Percentiles rank a stretch among this genome's conserved stretches.
These are phyloP conservation scores for Ganaspis brasiliensis DNA, from an alignment of 2,888 invertebrate genomes.

Conservation along the genomic window DNA sequence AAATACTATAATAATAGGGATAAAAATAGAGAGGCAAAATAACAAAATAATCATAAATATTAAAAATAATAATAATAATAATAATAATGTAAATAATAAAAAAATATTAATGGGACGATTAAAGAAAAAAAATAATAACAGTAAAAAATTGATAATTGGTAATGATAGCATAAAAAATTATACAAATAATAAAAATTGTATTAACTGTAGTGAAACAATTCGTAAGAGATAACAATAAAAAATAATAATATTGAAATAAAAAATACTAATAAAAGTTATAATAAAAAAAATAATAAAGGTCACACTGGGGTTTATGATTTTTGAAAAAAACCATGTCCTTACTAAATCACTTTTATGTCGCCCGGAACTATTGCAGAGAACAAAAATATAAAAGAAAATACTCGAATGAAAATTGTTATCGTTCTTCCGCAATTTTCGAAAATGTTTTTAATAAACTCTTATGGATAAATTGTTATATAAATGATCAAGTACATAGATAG, in stretches of 20 bases:
- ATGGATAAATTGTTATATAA: too few relatives aligned
- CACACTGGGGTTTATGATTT: not conserved
- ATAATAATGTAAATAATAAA: too few relatives aligned
- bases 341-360: constrained; percentile 13
- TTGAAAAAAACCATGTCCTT: constrained; percentile 6
- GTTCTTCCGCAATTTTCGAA: not conserved
- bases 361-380: constrained; percentile 1
- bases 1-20: too few relatives aligned
- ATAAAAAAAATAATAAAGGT: not conserved
- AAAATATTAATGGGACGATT: too few relatives aligned
- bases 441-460: not conserved
- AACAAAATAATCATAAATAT: too few relatives aligned
- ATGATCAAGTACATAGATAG: too few relatives aligned
- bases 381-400: not conserved
- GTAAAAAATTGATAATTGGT: too few relatives aligned
- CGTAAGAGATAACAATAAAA: not conserved
- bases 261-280: not conserved
- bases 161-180: too few relatives aligned
- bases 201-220: not conserved
- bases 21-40: too few relatives aligned
- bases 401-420: not conserved
- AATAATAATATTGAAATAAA: constrained; percentile 3
- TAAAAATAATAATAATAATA: too few relatives aligned
- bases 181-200: not conserved
- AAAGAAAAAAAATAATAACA: too few relatives aligned